Base-by-base conservation (phyloP, 1,140 invertebrate genomes). In the Lutraria rhynchaena region DNA sequence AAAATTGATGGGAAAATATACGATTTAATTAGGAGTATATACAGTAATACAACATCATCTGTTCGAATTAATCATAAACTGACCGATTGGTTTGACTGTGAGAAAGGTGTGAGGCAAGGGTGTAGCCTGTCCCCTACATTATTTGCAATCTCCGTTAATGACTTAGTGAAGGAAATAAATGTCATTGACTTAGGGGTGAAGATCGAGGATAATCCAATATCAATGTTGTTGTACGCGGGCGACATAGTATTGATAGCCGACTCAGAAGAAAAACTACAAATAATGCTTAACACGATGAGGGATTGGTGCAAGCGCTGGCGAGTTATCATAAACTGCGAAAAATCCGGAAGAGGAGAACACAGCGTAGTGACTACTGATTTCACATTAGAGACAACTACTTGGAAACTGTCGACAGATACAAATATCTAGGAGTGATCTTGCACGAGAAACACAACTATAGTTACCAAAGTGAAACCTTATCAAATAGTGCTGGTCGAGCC, bases 401-500 rank as follows among this genome's bases (percentile, higher is more conserved):
- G 5, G 57, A 82, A 77, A 53, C 46, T 17, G 63, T 71, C n/a
- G 55, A 63, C 27, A 51, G 31, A 55, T 70, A 70, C 44, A 51
- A 55, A 44, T 53, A 71, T 51, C 69, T 71, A 17, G 44, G 49
- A 65, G 33, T 80, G 27, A 19, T 73, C 27, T 37, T 75, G 58
- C 37, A 75, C 29, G 71, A 60, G 22, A 57, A 65, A 65, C 24
- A 27, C 33, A 70, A 78, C 49, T 53, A 44, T 24, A n/a, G 60
- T 31, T 51, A 19, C 24, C n/a, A 51, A 17, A 55, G 46, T 55
- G 69, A 71, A 35, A 51, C 24, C 9, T 33, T 71, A 19, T 44
- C 53, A 51, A 83, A 83, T 53, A 33, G 49, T 35, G 75, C 49
- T 2, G 75, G 82, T 29, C n/a, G 51, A 58, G 76, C 69, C 33